These are phyloP conservation scores for Eubasilissa regina DNA, from an alignment of 1,140 invertebrate species.

Conservation along the genomic window DNA sequence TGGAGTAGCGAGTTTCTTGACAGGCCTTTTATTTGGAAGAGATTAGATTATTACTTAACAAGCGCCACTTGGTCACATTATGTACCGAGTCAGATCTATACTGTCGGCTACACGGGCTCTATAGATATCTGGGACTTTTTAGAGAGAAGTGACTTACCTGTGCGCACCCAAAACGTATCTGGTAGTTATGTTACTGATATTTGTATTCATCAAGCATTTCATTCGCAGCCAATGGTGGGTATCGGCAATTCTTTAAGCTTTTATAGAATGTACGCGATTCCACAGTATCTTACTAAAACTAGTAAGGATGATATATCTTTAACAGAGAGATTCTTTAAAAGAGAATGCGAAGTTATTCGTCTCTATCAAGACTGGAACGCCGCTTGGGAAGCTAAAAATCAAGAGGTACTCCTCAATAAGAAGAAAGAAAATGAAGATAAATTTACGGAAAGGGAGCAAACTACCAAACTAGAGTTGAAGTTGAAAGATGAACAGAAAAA, in stretches of 20 bases:
- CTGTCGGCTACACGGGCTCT: constrained; percentile 72
- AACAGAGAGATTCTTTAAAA: constrained; percentile 64
- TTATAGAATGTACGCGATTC: constrained; percentile 74
- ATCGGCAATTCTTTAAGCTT: constrained; percentile 76
- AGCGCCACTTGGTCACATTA: constrained; percentile 71
- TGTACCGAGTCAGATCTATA: constrained; percentile 69
- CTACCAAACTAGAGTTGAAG: constrained; percentile 54
- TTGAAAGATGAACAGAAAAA: constrained; percentile 64
- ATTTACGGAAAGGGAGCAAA: constrained; percentile 63
- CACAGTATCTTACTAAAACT: constrained; percentile 67
- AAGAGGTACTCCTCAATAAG: constrained; percentile 66
- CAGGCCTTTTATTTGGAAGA: constrained; percentile 73
- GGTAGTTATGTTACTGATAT: constrained; percentile 70
- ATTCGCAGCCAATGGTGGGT: constrained; percentile 70
- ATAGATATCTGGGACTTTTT: constrained; percentile 76
- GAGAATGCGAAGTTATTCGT: constrained; percentile 67
- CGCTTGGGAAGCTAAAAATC: constrained; percentile 67
- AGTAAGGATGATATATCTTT: constrained; percentile 62
- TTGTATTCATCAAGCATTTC: constrained; percentile 69
- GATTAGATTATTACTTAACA: constrained; percentile 70
- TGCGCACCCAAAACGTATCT: constrained; percentile 65
- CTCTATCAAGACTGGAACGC: constrained; percentile 67
- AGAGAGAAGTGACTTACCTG: constrained; percentile 70
- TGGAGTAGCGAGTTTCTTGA: constrained; percentile 72
- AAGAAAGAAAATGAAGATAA: constrained; percentile 66